phyloP scores from a whole-genome alignment of 2,113 vertebrate genomes.

The Trematocara macrostoma region DNA sequence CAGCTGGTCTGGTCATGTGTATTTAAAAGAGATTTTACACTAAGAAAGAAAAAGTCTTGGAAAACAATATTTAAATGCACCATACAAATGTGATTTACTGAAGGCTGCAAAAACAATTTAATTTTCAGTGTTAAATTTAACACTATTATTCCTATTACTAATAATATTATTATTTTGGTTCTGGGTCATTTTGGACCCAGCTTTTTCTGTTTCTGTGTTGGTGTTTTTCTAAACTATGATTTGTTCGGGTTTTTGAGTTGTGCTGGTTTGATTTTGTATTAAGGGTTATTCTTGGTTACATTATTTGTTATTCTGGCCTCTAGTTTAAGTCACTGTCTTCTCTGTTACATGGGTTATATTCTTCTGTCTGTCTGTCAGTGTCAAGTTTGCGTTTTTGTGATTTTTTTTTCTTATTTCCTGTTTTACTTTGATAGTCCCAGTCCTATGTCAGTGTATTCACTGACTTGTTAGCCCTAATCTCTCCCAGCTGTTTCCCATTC shows the following conservation, averaged over 20 bases:
- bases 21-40: background rate
- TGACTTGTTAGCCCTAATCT: too few relatives aligned
- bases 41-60: background rate
- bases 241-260: background rate
- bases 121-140: too few relatives aligned
- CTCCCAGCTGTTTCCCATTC: too few relatives aligned
- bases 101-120: too few relatives aligned
- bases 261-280: background rate
- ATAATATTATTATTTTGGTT: too few relatives aligned
- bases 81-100: too few relatives aligned
- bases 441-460: background rate
- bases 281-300: background rate
- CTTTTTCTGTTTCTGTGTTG: background rate
- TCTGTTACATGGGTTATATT: background rate
- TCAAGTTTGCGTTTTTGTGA: background rate
- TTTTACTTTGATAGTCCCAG: background rate
- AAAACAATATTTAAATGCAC: background rate
- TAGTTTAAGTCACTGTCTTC: too few relatives aligned
- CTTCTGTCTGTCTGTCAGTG: background rate
- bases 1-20: background rate
- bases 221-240: background rate
- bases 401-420: background rate
- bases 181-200: background rate
- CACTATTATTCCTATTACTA: too few relatives aligned
- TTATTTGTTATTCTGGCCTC: too few relatives aligned